Conservation (phyloP, 2,113 vertebrate species). For the Polypterus bichir region DNA sequence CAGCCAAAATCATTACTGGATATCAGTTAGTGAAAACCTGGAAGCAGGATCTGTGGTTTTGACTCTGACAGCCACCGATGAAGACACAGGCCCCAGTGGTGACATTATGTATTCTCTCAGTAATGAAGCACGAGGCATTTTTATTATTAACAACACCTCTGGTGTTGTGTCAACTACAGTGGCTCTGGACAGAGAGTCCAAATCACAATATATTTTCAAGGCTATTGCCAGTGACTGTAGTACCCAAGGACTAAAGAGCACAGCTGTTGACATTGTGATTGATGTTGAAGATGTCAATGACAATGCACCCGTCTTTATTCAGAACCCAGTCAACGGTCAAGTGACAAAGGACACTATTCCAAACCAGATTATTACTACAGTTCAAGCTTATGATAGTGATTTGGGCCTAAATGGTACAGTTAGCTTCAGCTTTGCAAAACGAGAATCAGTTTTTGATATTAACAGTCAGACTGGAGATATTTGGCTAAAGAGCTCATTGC, state of each 20-base stretch:
- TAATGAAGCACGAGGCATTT: conserved; percentile 51
- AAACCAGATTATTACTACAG: conserved; percentile 44
- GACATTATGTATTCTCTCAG: conserved; percentile 57
- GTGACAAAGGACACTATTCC: conserved; percentile 36
- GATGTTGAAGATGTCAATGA: conserved; percentile 77
- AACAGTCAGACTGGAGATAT: conserved; percentile 56
- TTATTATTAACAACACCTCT: conserved; percentile 47
- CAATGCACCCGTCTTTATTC: conserved; percentile 59
- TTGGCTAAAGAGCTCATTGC: conserved; percentile 40
- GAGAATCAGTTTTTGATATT: conserved; percentile 56
- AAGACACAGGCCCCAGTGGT: conserved; percentile 64
- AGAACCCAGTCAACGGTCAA: conserved; percentile 52
- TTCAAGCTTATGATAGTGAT: conserved; percentile 60
- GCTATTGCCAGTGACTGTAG: conserved; percentile 64
- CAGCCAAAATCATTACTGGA: conserved; percentile 44
- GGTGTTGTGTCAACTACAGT: conserved; percentile 51
- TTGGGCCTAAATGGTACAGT: conserved; percentile 63
- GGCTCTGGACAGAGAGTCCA: conserved; percentile 60
- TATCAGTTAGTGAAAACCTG: conserved; percentile 61
- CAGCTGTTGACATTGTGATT: conserved; percentile 45
- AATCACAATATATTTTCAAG: conserved; percentile 50
- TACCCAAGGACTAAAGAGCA: conserved; percentile 47
- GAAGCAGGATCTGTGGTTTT: conserved; percentile 52
- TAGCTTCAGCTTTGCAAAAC: conserved; percentile 38
- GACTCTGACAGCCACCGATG: conserved; percentile 53